A percentile compares a stretch with the other conserved stretches of the same genome.
phyloP scores from a whole-genome alignment of 2,888 invertebrate species.

The Agrilus biguttatus region DNA sequence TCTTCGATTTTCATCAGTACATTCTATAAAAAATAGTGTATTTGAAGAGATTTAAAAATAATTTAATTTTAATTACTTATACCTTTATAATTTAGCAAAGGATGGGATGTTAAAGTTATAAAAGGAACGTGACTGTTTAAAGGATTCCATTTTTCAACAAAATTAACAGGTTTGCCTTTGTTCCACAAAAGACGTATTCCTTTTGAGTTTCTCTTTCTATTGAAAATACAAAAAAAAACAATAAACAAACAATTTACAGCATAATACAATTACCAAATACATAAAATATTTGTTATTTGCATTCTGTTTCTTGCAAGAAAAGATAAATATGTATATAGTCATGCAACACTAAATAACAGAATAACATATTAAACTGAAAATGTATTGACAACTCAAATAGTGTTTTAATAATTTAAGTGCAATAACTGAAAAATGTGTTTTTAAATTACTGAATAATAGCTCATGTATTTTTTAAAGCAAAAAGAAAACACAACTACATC shows the following conservation, averaged over 20 bases:
- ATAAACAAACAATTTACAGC: too few species aligned
- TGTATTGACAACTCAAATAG: too few species aligned
- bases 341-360: neutral
- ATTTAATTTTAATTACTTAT: constrained; percentile 8
- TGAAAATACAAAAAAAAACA: constrained; percentile 12
- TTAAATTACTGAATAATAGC: too few species aligned
- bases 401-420: too few species aligned
- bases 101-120: constrained; percentile 67
- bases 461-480: neutral
- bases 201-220: constrained; percentile 54
- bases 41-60: neutral
- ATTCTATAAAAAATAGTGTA: constrained; percentile 17
- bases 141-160: constrained; percentile 73
- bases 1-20: constrained; percentile 19
- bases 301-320: neutral
- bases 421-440: too few species aligned
- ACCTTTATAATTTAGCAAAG: constrained; percentile 62
- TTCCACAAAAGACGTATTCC: constrained; percentile 72
- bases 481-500: neutral
- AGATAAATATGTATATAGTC: neutral
- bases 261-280: too few species aligned
- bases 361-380: neutral
- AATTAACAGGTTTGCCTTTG: constrained; percentile 49
- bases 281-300: neutral
- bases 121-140: constrained; percentile 67